These are phyloP conservation scores for Sialis fuliginosa DNA, from an alignment of 2,888 invertebrate species.

Conservation along the genomic window DNA sequence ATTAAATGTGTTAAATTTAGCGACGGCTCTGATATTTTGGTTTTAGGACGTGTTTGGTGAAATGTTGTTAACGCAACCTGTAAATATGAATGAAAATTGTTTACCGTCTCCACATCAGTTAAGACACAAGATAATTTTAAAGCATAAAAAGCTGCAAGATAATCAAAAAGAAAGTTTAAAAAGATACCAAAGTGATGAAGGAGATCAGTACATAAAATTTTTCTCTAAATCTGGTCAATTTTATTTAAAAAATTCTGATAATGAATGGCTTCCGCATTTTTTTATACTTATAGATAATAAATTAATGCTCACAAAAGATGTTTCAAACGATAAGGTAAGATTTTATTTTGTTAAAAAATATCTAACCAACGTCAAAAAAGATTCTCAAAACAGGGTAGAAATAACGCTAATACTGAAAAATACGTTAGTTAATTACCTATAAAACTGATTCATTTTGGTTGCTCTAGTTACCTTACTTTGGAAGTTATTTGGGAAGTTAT, in stretches of 20 bases:
- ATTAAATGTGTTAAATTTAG: not conserved
- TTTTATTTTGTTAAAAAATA: not conserved
- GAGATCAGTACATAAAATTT: slow-evolving; percentile 61
- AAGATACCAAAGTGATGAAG: slow-evolving; percentile 38
- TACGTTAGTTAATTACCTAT: too few relatives aligned
- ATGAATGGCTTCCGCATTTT: slow-evolving; percentile 85
- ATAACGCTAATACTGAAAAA: too few relatives aligned
- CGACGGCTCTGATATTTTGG: slow-evolving; percentile 4
- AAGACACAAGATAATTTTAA: slow-evolving; percentile 58
- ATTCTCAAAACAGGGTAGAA: too few relatives aligned
- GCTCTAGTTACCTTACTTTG: too few relatives aligned
- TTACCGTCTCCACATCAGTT: slow-evolving; percentile 75
- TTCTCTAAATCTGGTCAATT: slow-evolving; percentile 81
- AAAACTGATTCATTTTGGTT: too few relatives aligned
- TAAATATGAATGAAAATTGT: slow-evolving; percentile 57
- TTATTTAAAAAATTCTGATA: slow-evolving; percentile 74
- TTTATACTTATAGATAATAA: slow-evolving; percentile 81
- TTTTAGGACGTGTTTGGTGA: slow-evolving; percentile 65
- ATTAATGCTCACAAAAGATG: slow-evolving; percentile 52
- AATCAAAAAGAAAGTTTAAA: slow-evolving; percentile 59
- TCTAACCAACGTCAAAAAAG: too few relatives aligned
- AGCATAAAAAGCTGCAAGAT: slow-evolving; percentile 88
- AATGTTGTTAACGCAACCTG: slow-evolving; percentile 56
- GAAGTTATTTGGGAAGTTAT: too few relatives aligned
- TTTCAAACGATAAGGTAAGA: too few relatives aligned